These are phyloP conservation scores for Griposia aprilina DNA, from an alignment of 2,888 invertebrate species.

Conservation along the genomic window DNA sequence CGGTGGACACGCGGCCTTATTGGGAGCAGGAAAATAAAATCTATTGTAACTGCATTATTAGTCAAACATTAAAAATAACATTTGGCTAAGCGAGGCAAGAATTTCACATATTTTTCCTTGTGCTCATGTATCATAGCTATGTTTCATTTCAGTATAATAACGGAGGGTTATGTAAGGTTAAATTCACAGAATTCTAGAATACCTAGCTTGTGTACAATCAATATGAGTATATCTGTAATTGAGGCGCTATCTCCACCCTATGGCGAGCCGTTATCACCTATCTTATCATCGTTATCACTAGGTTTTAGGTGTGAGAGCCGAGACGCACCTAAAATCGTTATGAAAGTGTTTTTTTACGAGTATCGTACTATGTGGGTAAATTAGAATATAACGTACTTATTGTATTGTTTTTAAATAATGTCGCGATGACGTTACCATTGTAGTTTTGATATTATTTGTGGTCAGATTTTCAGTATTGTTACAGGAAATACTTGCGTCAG, in stretches of 20 bases:
- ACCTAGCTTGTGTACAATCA: slow-evolving; percentile 48
- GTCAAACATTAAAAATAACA: neutral
- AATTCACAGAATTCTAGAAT: slow-evolving; percentile 25
- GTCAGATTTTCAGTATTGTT: slow-evolving; percentile 5
- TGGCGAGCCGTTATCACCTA: slow-evolving; percentile 39
- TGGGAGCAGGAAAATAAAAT: neutral
- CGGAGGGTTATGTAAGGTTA: slow-evolving; percentile 1
- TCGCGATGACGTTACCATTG: slow-evolving; percentile 23
- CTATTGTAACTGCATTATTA: neutral
- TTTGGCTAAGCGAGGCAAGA: neutral
- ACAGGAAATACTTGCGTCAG: slow-evolving; percentile 22
- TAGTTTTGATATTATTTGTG: slow-evolving; percentile 1
- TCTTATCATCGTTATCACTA: slow-evolving; percentile 66
- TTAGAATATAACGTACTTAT: slow-evolving; percentile 12
- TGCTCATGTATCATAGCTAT: neutral
- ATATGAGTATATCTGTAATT: slow-evolving; percentile 62
- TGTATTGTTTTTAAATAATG: slow-evolving; percentile 42
- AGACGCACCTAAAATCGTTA: slow-evolving; percentile 36
- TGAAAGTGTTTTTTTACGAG: slow-evolving; percentile 27
- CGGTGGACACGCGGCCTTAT: neutral
- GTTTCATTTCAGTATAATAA: neutral
- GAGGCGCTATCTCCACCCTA: slow-evolving; percentile 52
- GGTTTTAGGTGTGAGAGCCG: slow-evolving; percentile 58
- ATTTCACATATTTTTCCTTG: neutral
- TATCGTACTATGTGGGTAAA: slow-evolving; percentile 17